Evolutionary conservation across 2,797 vertebrate species (phyloP).

Genomic region (Lycodopsis pacificus): DNA sequence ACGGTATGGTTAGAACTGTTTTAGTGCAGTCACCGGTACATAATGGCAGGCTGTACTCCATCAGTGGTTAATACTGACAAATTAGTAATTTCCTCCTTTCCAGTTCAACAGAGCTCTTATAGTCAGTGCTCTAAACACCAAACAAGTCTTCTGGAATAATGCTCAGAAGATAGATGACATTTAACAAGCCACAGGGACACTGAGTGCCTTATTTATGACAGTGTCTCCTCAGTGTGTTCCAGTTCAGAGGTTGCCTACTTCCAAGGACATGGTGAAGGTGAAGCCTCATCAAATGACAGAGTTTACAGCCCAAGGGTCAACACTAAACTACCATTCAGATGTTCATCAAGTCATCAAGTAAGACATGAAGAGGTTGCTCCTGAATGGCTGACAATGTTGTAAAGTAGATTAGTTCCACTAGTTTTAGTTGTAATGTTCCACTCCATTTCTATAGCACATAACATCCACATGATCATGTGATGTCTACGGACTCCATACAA

Average conservation of each 20-base stretch:
- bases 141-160: neutral
- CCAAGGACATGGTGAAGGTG: neutral
- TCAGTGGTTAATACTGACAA: neutral
- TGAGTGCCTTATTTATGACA: neutral
- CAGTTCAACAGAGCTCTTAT: neutral
- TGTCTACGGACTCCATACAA: neutral
- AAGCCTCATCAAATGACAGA: neutral
- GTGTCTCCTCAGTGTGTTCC: slow-evolving; percentile 1
- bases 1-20: neutral
- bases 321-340: neutral
- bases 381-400: neutral
- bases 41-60: neutral
- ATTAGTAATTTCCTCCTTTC: neutral
- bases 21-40: neutral
- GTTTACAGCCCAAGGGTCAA: neutral
- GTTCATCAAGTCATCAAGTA: neutral
- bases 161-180: neutral
- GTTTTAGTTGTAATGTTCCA: neutral
- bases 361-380: neutral
- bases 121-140: neutral
- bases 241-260: neutral
- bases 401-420: neutral
- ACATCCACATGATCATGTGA: neutral
- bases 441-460: neutral
- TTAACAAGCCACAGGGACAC: neutral